Percentiles rank a stretch among this genome's conserved stretches.
Conservation (phyloP, 2,113 vertebrate species). For the Oostethus manadensis region DNA sequence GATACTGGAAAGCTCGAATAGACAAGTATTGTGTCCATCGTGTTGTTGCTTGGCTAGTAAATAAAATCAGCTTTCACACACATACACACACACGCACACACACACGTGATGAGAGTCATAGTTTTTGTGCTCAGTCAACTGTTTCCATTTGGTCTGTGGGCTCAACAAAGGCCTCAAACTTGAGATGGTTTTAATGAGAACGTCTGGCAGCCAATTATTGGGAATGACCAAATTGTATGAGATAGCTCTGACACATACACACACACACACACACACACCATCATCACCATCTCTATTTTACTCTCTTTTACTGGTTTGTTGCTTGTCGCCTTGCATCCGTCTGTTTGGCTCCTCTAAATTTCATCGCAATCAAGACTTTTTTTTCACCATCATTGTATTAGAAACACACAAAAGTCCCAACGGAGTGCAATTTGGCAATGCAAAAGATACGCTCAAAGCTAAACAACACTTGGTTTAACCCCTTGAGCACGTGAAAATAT, state of each 20-base stretch:
- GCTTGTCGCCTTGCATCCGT: constrained; percentile 1
- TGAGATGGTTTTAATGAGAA: constrained; percentile 38
- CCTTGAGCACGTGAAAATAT: too few relatives aligned
- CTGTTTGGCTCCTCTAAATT: not conserved
- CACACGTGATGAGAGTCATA: too few relatives aligned
- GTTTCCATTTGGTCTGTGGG: constrained; percentile 23
- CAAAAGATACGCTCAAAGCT: too few relatives aligned
- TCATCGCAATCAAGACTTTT: too few relatives aligned
- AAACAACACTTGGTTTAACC: too few relatives aligned
- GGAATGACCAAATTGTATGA: constrained; percentile 41
- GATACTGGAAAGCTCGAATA: not conserved
- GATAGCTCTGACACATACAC: constrained; percentile 27
- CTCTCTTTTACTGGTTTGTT: not conserved
- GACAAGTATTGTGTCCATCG: constrained; percentile 9
- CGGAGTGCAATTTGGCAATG: too few relatives aligned
- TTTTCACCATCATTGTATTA: too few relatives aligned
- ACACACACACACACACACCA: constrained; percentile 6
- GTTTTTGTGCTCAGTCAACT: constrained; percentile 14
- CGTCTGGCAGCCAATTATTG: constrained; percentile 30
- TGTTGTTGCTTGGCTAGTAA: not conserved
- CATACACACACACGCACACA: too few relatives aligned
- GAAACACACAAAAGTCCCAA: too few relatives aligned
- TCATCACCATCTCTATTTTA: not conserved
- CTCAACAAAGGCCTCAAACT: constrained; percentile 44
- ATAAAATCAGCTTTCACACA: too few relatives aligned